Conservation (phyloP, 2,113 vertebrate genomes). For the Pterocles orientalis region DNA sequence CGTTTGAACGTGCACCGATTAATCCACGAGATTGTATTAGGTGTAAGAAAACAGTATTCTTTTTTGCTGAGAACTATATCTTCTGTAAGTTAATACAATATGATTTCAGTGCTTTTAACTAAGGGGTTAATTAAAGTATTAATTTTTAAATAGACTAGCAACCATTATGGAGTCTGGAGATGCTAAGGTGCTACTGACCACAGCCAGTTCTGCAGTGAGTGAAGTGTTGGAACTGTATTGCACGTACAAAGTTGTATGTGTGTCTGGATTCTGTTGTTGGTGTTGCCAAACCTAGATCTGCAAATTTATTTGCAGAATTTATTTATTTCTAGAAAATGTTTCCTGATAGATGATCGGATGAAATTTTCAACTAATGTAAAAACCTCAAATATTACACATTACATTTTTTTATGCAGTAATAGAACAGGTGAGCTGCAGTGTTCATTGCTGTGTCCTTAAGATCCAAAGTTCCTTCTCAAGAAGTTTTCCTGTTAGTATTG, state of each 20-base stretch:
- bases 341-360: neutral
- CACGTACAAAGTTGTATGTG: accelerated
- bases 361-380: neutral
- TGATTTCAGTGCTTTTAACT: neutral
- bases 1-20: neutral
- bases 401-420: neutral
- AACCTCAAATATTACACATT: neutral
- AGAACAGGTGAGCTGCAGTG: neutral
- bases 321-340: neutral
- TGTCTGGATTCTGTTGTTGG: neutral
- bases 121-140: neutral
- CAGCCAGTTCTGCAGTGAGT: neutral
- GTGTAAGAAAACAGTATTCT: neutral
- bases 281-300: neutral
- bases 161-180: neutral
- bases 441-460: neutral
- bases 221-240: neutral
- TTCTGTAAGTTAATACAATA: neutral
- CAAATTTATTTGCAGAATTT: neutral
- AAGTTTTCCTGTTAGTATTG: slow-evolving; percentile 15
- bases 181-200: neutral
- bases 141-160: neutral
- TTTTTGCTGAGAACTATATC: neutral
- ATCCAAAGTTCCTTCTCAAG: slow-evolving; percentile 1
- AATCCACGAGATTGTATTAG: neutral